Conservation (phyloP, 2,888 invertebrate species). For the Eupelmus urozonus region DNA sequence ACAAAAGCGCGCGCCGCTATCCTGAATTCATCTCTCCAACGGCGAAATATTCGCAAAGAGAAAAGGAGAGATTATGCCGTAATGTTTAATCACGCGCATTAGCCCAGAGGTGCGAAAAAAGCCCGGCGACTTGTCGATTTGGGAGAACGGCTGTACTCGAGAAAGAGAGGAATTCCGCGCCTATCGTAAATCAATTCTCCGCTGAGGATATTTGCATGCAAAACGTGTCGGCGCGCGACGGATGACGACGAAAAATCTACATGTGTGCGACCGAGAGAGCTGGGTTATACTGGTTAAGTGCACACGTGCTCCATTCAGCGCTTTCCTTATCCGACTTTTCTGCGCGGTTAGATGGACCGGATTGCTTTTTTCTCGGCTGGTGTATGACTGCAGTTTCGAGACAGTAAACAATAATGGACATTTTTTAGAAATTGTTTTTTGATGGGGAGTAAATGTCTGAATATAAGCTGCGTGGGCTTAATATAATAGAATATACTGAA, state of each 20-base stretch:
- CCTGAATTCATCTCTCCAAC: not conserved
- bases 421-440: no score
- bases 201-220: slow-evolving; percentile 34
- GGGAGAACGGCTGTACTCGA: not conserved
- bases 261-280: no score
- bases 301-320: not conserved
- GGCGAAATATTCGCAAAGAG: not conserved
- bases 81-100: no score
- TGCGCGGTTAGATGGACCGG: no score
- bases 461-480: no score
- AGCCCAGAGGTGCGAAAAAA: not conserved
- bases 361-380: no score
- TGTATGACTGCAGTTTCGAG: no score
- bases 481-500: no score
- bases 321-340: not conserved
- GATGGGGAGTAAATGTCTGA: no score
- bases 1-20: no score
- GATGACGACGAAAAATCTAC: slow-evolving; percentile 25
- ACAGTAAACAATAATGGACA: no score
- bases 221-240: slow-evolving; percentile 33
- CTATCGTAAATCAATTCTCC: slow-evolving; percentile 48
- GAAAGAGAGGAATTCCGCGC: slow-evolving; percentile 30
- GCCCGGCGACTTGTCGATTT: not conserved
- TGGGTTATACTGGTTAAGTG: not conserved
- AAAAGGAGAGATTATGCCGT: not conserved